Conservation (phyloP, 92 coral and sea anemone species). For the Umimayanthus kanabou region DNA sequence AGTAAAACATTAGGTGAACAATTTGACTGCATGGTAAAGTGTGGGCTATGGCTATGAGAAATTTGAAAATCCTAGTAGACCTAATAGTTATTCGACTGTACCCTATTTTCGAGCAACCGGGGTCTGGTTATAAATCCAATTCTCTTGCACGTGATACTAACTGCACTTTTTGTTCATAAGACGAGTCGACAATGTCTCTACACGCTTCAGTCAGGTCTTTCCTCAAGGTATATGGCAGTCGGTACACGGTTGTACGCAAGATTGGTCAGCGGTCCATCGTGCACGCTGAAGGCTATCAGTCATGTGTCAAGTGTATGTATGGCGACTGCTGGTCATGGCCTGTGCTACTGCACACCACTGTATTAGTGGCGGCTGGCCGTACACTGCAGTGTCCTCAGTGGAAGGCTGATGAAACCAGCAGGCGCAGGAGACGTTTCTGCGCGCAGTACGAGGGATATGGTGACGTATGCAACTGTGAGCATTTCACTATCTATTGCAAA, state of each 20-base stretch:
- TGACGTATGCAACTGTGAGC: conserved; percentile 58
- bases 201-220: conserved; percentile 4
- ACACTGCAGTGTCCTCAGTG: conserved; percentile 36
- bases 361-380: background rate
- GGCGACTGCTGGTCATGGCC: conserved; percentile 41
- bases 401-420: conserved; percentile 23
- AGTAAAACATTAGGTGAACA: too few relatives aligned
- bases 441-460: conserved; percentile 58
- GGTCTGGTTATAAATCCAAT: too few relatives aligned
- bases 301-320: conserved; percentile 11
- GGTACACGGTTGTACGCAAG: too few relatives aligned
- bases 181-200: conserved; percentile 29
- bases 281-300: too few relatives aligned
- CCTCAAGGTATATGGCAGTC: too few relatives aligned
- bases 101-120: too few relatives aligned
- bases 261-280: too few relatives aligned
- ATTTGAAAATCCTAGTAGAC: too few relatives aligned
- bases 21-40: too few relatives aligned
- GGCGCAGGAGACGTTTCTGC: conserved; percentile 51
- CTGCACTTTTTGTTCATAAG: background rate
- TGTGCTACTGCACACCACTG: conserved; percentile 38
- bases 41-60: too few relatives aligned
- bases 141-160: too few relatives aligned
- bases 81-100: too few relatives aligned
- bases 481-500: background rate